Base-by-base conservation (phyloP, 1,140 invertebrate species). In the Drosophila pruinosa region DNA sequence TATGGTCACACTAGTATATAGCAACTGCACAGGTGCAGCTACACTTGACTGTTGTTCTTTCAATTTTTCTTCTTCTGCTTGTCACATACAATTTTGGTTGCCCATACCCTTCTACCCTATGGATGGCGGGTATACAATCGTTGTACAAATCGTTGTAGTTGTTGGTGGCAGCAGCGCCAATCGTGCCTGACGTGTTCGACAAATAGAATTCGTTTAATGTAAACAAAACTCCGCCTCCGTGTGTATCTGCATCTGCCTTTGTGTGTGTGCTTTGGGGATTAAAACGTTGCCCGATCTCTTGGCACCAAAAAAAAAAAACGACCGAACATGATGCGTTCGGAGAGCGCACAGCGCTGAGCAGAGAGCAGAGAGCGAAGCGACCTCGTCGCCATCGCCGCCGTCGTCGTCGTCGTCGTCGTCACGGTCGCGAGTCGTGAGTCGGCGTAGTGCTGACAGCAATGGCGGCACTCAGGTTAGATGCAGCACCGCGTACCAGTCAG, bases 211-310 rank as follows among this genome's bases (percentile, higher is more conserved):
- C 82, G 67, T 88, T 77, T 78, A 90, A 90, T 90, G 81, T 90
- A 90, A 90, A 90, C 89, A 90, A 90, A 90, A 90, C 89, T 90
- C 89, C 89, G 89, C 89, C 89, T 86, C 64, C 80, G 79, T 83
- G 72, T 76, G 77, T 75, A 43, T 48, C 76, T 61, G 22, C 26
- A 34, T 31, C 21, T 38, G 28, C 36, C 75, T 67, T 54, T 48
- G 53, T 73, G 36, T 71, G 59, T 52, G 41, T 75, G 17, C 61
- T 56, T 26, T 50, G 72, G 59, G 70, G 39, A 72, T 72, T 72
- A 54, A 72, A 70, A 70, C 52, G 64, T 68, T 68, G 48, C 12
- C 2, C 52, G 67, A 62, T 70, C 67, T 36, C 57, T 63, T 58
- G 54, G 47, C 69, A 67, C 54, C 53, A n/a, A 50, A 56, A 67